Percentiles rank a stretch among this genome's conserved stretches.
phyloP scores from a whole-genome alignment of 2,113 vertebrate genomes.

The Prunella himalayana region DNA sequence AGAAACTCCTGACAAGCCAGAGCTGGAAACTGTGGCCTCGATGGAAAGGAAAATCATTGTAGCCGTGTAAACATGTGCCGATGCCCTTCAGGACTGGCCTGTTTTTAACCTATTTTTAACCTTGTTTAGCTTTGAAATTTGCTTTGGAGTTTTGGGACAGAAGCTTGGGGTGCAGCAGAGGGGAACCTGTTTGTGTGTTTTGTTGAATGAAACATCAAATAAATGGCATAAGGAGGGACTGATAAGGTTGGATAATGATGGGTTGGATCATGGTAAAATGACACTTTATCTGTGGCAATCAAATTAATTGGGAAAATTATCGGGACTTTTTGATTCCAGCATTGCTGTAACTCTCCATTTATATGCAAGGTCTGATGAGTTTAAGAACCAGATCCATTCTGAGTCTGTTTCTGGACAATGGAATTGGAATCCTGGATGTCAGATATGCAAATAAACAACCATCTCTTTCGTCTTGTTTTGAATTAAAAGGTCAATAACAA shows the following conservation, averaged over 20 bases:
- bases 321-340: not conserved
- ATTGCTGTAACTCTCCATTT: rapidly evolving
- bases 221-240: not conserved
- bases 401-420: not conserved
- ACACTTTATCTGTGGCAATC: not conserved
- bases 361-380: not conserved
- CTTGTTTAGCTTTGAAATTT: not conserved
- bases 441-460: not conserved
- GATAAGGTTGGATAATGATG: not conserved
- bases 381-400: not conserved
- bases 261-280: not conserved
- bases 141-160: not conserved
- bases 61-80: not conserved
- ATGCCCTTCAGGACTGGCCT: not conserved
- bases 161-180: not conserved
- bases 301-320: not conserved
- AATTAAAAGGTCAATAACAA: not conserved
- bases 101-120: not conserved
- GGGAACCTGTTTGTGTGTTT: rapidly evolving
- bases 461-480: not conserved
- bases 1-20: not conserved
- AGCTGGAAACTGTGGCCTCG: conserved; percentile 17
- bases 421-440: not conserved
- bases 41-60: conserved; percentile 18
- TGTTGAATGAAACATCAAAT: not conserved